phyloP scores from a whole-genome alignment of 2,888 invertebrate genomes.

The Tupiocoris notatus region DNA sequence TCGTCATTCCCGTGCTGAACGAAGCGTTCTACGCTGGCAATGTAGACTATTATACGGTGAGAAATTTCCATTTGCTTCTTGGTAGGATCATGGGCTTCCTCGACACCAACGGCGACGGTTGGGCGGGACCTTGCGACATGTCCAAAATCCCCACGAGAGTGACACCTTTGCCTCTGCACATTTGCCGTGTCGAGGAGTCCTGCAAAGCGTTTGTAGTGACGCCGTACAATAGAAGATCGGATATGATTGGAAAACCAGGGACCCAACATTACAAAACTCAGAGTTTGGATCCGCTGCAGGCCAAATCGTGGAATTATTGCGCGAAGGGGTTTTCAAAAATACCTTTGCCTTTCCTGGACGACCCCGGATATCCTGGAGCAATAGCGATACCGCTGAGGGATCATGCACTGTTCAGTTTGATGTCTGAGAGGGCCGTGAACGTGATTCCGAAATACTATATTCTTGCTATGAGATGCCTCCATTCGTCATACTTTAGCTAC shows the following conservation, averaged over 20 bases:
- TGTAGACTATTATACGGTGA: conserved; percentile 46
- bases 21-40: conserved; percentile 49
- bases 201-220: conserved; percentile 43
- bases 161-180: conserved; percentile 41
- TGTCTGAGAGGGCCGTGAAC: conserved; percentile 46
- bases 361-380: conserved; percentile 47
- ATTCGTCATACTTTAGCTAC: conserved; percentile 25
- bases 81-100: conserved; percentile 46
- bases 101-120: conserved; percentile 48
- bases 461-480: conserved; percentile 47
- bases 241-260: not conserved
- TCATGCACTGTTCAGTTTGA: conserved; percentile 47
- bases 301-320: conserved; percentile 3
- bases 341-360: conserved; percentile 48
- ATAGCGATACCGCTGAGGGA: conserved; percentile 47
- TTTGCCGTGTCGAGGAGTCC: conserved; percentile 42
- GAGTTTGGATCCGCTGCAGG: not conserved
- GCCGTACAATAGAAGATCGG: not conserved
- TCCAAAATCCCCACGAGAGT: conserved; percentile 35
- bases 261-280: not conserved
- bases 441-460: conserved; percentile 48
- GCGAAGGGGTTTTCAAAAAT: conserved; percentile 43
- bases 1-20: conserved; percentile 47
- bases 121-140: conserved; percentile 48
- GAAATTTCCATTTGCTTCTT: conserved; percentile 44